Percentiles rank a stretch among this genome's conserved stretches.
Conservation (phyloP, 2,113 vertebrate species). For the Pleuronectes platessa region DNA sequence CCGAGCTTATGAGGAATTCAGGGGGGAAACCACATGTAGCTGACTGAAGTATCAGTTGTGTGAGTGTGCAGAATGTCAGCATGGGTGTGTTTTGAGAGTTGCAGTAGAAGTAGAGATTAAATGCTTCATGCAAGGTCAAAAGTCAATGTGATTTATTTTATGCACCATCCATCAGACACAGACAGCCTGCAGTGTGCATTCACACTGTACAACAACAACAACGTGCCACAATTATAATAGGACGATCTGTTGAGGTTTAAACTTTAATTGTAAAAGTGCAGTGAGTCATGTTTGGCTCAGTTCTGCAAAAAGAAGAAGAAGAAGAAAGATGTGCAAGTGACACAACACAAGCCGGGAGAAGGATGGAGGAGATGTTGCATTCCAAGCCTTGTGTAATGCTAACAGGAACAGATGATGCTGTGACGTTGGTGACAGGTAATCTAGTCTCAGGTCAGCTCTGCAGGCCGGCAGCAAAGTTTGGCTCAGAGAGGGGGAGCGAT, state of each 20-base stretch:
- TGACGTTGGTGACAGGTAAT: slow-evolving; percentile 68
- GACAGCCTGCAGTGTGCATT: no score
- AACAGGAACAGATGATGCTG: slow-evolving; percentile 66
- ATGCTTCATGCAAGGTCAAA: no score
- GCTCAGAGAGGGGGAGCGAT: slow-evolving; percentile 55
- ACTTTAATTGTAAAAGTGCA: background rate
- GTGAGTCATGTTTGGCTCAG: slow-evolving; percentile 1
- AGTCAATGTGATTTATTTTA: no score
- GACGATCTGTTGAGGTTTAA: background rate
- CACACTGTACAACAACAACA: no score
- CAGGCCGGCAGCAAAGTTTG: slow-evolving; percentile 63
- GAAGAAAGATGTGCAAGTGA: slow-evolving; percentile 21
- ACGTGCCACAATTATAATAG: no score
- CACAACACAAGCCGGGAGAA: slow-evolving; percentile 14
- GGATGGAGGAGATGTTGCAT: slow-evolving; percentile 17
- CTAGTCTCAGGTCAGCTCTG: slow-evolving; percentile 61
- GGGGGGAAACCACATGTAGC: no score
- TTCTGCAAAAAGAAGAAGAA: background rate
- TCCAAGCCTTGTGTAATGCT: slow-evolving; percentile 49
- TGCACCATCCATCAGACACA: no score
- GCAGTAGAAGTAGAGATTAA: no score
- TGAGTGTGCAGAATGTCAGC: no score
- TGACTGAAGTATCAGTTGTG: no score
- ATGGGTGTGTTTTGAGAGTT: no score
- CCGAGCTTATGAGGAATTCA: no score